Base-by-base conservation (phyloP, 2,113 vertebrate genomes). In the Halcyon malimbica region DNA sequence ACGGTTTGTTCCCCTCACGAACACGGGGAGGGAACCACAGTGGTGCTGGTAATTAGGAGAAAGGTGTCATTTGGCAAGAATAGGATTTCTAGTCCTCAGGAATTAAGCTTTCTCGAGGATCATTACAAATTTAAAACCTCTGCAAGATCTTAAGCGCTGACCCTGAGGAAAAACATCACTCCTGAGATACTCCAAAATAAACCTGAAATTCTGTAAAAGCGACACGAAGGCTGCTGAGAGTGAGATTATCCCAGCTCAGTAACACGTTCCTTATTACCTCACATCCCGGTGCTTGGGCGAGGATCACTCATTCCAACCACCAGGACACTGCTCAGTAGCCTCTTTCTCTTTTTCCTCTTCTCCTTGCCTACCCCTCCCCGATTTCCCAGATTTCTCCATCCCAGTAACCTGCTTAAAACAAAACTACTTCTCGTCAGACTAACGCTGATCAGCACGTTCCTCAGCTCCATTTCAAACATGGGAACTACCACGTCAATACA, bases 151-250 rank as follows among this genome's bases (percentile, higher is more conserved):
- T 48, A 54, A 88, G 88, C 44, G 20, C 16, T 56, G 64, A 87
- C 91, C 94, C 51, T 56, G 60, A 81, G 65, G 90, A 78, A 95
- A 89, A 84, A 25, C 19, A 79, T 28, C 53, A 46, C 90, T 82
- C 80, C 59, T 0, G 15, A 96, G 87, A 82, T 56, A 68, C 25
- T 95, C 53, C 80, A 94, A 96, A 93, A 92, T 82, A 84, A 91
- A 87, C 83, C 25, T 68, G 29, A 87, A 76, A 84, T 77, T 76
- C 89, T 85, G 11, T 53, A 65, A 87, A 78, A 93, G 65, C 3
- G 0, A 64, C 54, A 41, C 0, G 6, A 92, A 90, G 35, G 68
- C 65, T 84, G 91, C 65, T n/a, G 80, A 94, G 83, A 57, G 51
- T 0, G 1, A 82, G 57, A 69, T 76, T 57, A 87, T 37, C 53